Evolutionary conservation across 2,888 invertebrate genomes (phyloP), one percentile per base, ranked within the genome.

Genomic region (Diadegma fenestrale): DNA sequence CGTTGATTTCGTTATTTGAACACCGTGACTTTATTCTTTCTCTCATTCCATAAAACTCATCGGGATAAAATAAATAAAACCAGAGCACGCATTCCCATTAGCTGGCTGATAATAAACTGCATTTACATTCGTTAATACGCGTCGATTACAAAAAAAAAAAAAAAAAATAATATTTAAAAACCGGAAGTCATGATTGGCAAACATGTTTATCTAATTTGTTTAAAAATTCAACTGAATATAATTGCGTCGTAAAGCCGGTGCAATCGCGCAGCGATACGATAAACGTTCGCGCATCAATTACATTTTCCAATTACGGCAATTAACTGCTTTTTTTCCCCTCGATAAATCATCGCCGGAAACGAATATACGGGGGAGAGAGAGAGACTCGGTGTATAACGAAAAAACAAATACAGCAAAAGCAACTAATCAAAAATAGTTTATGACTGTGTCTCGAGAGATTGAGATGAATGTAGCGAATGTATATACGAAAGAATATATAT

Each of bases 271-370:
- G 12, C 41, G 19, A 41, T 41, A 8, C 45, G 14, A 22, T 26
- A 19, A 33, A 68, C 37, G 37, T 26, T 43, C 22, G 6, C 26
- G 68, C 43, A 68, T 68, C 26, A 68, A 68, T 45, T 68, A 45
- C 51, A 19, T 71, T 33, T 48, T 71, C 48, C 71, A 72, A 72
- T 72, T 72, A 58, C 54, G 14, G 72, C 58, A 51, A 72, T 72
- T 58, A 58, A 72, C 51, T 30, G 33, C 8, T 6, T 22, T 54
- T 45, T 63, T 48, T 75, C 19, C 22, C 22, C n/a, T 37, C 22
- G 19, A 41, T 72, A 72, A 72, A 58, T 72, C 54, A 54, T 72
- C 58, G 19, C 41, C 54, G 41, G 54, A 37, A 19, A 19, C 14
- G 26, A 7, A 37, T n/a, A 37, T 37, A 37, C 37, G 37, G 10